Percentiles rank a stretch among this genome's conserved stretches.
These are phyloP conservation scores for Sebastes umbrosus DNA, from an alignment of 2,797 vertebrate species.

Conservation along the genomic window DNA sequence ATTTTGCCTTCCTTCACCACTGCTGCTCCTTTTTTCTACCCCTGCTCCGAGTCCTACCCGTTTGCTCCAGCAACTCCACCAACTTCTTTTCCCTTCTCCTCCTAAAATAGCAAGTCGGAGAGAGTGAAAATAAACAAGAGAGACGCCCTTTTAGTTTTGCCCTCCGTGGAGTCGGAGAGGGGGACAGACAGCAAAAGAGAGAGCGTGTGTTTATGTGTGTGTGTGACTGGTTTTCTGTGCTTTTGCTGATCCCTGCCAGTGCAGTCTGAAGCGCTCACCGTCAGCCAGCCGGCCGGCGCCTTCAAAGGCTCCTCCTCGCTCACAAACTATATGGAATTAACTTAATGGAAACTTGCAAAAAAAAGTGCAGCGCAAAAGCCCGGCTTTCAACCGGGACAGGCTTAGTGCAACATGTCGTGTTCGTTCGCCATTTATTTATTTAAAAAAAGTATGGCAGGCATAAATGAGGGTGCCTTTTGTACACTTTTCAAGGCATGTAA, in stretches of 20 bases:
- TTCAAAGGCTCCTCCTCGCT: conserved; percentile 57
- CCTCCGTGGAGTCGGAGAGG: conserved; percentile 14
- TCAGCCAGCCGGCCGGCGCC: conserved; percentile 44
- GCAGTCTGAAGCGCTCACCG: conserved; percentile 38
- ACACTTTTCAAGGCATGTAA: not conserved
- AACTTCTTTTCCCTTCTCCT: conserved; percentile 65
- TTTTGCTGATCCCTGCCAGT: conserved; percentile 49
- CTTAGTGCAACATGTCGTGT: not conserved
- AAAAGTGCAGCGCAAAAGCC: conserved; percentile 11
- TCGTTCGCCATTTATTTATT: conserved; percentile 20
- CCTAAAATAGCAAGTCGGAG: conserved; percentile 73
- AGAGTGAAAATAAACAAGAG: conserved; percentile 71
- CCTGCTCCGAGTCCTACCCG: conserved; percentile 3
- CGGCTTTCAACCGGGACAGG: not conserved
- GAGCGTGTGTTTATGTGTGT: conserved; percentile 35
- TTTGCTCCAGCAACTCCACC: conserved; percentile 59
- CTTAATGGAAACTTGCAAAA: conserved; percentile 58
- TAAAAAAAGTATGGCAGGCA: not conserved
- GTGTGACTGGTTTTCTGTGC: conserved; percentile 53
- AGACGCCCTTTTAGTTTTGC: conserved; percentile 64
- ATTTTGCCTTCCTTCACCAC: conserved; percentile 69
- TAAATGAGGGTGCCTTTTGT: not conserved
- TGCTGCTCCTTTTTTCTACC: conserved; percentile 40
- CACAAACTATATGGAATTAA: conserved; percentile 53
- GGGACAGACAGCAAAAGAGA: conserved; percentile 7